Conservation (phyloP, 2,113 vertebrate species). For the Corynorhinus townsendii region DNA sequence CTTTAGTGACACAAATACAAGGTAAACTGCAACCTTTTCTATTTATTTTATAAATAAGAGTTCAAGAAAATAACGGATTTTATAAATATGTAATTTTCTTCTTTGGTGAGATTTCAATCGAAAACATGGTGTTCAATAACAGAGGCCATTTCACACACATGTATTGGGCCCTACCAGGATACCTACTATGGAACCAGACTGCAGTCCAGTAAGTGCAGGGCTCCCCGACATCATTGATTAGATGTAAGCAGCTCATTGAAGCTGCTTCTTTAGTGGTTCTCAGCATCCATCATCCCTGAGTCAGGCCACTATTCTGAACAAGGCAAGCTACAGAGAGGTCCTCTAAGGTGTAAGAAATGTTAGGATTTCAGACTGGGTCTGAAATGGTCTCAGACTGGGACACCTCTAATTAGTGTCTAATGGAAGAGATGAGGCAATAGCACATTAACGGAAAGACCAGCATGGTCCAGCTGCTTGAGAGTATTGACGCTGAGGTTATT, state of each 20-base stretch:
- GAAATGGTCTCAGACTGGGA: not conserved
- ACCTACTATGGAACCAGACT: not conserved
- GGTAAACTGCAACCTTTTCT: not conserved
- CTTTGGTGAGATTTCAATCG: not conserved
- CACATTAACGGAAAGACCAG: not conserved
- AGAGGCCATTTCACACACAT: not conserved
- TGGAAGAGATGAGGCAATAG: not conserved
- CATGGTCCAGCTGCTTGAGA: not conserved
- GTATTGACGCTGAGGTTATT: not conserved
- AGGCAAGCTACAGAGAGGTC: not conserved
- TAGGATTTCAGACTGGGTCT: not conserved
- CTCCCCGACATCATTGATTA: not conserved
- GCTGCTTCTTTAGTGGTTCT: not conserved
- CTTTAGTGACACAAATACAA: not conserved
- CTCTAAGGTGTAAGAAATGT: not conserved
- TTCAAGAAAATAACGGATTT: not conserved
- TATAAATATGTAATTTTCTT: not conserved
- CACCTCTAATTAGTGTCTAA: constrained; percentile 46
- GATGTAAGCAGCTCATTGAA: not conserved
- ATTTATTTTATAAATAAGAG: not conserved
- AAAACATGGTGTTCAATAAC: not conserved
- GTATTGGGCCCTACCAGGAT: not conserved
- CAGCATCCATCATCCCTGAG: not conserved
- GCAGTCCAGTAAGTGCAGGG: not conserved
- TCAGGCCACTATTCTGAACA: not conserved